Evolutionary conservation across 2,888 invertebrate species (phyloP).

Genomic region (Leptopilina myrica): DNA sequence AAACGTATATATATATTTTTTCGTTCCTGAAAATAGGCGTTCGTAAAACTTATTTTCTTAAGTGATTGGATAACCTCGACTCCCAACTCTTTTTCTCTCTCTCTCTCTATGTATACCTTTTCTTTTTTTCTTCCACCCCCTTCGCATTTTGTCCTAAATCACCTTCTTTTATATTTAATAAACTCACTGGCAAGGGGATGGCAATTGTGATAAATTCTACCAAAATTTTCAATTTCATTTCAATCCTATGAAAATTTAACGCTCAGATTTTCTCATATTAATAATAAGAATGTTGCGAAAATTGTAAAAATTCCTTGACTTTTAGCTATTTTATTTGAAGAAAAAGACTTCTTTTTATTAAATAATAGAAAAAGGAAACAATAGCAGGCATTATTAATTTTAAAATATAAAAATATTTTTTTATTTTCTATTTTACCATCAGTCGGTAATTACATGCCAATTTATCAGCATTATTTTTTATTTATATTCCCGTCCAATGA

Average conservation of each 20-base stretch:
- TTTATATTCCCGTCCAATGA: too few species aligned
- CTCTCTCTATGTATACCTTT: constrained; percentile 23
- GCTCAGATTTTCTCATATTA: too few species aligned
- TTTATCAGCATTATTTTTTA: too few species aligned
- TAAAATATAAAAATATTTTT: too few species aligned
- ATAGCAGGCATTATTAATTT: too few species aligned
- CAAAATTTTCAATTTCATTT: background rate
- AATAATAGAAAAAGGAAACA: too few species aligned
- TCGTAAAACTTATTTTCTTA: constrained; percentile 63
- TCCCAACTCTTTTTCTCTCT: constrained; percentile 10
- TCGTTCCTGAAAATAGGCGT: constrained; percentile 56
- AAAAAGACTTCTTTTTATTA: too few species aligned
- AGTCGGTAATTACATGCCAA: too few species aligned
- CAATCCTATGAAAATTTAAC: background rate
- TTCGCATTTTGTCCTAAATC: background rate
- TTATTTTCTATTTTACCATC: too few species aligned
- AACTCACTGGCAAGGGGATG: background rate
- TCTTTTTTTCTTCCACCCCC: constrained; percentile 36
- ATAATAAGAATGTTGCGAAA: too few species aligned
- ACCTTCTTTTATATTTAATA: background rate
- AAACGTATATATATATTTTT: constrained; percentile 43
- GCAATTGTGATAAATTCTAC: background rate
- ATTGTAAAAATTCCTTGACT: too few species aligned
- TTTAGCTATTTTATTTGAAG: too few species aligned
- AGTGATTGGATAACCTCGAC: constrained; percentile 63